These are phyloP conservation scores for Holacanthus passer DNA, from an alignment of 2,113 vertebrate species.

Conservation along the genomic window DNA sequence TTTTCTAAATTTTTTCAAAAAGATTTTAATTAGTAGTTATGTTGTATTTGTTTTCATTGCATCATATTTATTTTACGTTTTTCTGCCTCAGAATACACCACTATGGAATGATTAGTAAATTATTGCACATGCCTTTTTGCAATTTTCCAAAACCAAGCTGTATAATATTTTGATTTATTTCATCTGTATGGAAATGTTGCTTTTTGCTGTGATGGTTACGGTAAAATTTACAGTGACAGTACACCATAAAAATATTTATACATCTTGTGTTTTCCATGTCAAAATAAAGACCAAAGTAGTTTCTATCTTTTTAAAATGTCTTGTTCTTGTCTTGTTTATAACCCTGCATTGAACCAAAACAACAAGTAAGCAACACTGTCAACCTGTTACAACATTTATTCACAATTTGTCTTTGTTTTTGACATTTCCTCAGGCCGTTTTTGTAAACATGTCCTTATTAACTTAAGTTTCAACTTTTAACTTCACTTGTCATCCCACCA, in stretches of 20 bases:
- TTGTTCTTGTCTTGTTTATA: not conserved
- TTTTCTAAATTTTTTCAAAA: not conserved
- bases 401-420: not conserved
- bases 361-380: not conserved
- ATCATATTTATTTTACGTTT: not conserved
- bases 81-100: not conserved
- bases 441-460: not conserved
- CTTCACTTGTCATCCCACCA: conserved; percentile 71
- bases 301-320: conserved; percentile 30
- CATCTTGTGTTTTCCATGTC: conserved; percentile 24
- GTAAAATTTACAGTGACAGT: not conserved
- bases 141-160: conserved; percentile 14
- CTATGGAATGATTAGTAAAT: conserved; percentile 8
- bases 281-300: conserved; percentile 71
- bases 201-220: not conserved
- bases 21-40: not conserved
- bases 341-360: not conserved
- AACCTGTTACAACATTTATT: conserved; percentile 26
- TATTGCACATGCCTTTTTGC: conserved; percentile 2
- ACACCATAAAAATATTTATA: conserved; percentile 9
- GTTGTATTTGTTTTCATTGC: conserved; percentile 25
- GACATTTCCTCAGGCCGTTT: not conserved
- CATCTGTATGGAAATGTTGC: conserved; percentile 3
- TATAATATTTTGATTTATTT: conserved; percentile 21
- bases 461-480: not conserved